Percentiles rank a stretch among this genome's conserved stretches.
phyloP scores from a whole-genome alignment of 2,888 invertebrate species.

The Heliconius charithonia region DNA sequence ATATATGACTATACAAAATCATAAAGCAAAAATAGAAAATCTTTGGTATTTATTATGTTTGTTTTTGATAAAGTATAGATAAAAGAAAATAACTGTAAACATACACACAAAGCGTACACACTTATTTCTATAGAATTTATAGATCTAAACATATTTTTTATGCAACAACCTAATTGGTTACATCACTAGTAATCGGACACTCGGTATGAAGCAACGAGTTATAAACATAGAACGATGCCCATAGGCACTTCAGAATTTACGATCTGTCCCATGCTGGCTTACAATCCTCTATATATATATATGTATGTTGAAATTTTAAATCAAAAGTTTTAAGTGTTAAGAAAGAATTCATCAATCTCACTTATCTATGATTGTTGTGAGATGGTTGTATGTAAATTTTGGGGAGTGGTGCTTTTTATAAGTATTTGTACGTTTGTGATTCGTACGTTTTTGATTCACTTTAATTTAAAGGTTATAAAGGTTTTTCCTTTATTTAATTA shows the following conservation, averaged over 20 bases:
- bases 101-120: neutral
- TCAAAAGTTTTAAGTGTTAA: constrained; percentile 10
- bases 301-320: constrained; percentile 7
- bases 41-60: neutral
- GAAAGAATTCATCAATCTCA: constrained; percentile 16
- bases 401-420: neutral
- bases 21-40: neutral
- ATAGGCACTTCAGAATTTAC: constrained; percentile 34
- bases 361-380: neutral
- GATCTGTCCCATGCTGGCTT: constrained; percentile 34
- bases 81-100: constrained; percentile 8
- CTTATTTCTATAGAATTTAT: constrained; percentile 8
- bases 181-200: constrained; percentile 36
- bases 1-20: neutral
- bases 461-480: neutral
- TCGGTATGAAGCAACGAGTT: constrained; percentile 28
- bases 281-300: constrained; percentile 22
- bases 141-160: constrained; percentile 12
- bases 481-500: too few species aligned
- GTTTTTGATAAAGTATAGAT: neutral
- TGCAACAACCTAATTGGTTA: constrained; percentile 32
- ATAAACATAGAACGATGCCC: constrained; percentile 30
- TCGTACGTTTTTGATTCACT: neutral
- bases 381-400: neutral
- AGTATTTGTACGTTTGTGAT: neutral